A percentile compares a stretch with the other conserved stretches of the same genome.
Evolutionary conservation across 2,888 invertebrate genomes (phyloP).

Genomic region (Rhamphomyia laevipes): DNA sequence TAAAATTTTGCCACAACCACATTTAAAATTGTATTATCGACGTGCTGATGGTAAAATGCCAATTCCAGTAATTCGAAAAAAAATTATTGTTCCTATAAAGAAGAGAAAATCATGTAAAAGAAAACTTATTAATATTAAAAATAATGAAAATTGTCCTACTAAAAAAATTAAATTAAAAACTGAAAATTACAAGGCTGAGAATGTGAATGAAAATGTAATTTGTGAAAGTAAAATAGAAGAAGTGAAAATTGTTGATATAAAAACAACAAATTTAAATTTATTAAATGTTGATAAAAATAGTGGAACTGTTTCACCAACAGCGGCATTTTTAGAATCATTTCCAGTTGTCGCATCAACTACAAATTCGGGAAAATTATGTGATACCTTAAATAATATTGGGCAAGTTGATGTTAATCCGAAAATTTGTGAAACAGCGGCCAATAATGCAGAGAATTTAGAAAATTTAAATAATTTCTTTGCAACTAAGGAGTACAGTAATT

Average conservation of each 20-base stretch:
- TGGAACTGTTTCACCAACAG: constrained; percentile 47
- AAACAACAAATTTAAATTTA: background rate
- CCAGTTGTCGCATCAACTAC: constrained; percentile 45
- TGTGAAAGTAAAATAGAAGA: background rate
- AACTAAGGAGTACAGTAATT: constrained; percentile 17
- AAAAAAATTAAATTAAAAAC: background rate
- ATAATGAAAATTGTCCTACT: background rate
- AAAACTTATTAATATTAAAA: background rate
- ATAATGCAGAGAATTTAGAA: constrained; percentile 14
- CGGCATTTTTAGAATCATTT: constrained; percentile 50
- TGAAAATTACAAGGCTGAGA: constrained; percentile 1
- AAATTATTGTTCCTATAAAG: constrained; percentile 2
- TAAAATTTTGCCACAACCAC: constrained; percentile 11
- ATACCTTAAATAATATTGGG: constrained; percentile 16
- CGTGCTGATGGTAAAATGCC: constrained; percentile 13
- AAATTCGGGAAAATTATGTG: constrained; percentile 40
- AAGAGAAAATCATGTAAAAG: constrained; percentile 3
- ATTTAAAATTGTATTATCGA: constrained; percentile 10
- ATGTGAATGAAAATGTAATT: constrained; percentile 1
- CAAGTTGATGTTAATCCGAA: too few relatives aligned
- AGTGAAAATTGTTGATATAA: background rate
- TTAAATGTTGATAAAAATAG: background rate
- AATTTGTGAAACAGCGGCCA: too few relatives aligned
- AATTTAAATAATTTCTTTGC: constrained; percentile 18
- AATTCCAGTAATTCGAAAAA: constrained; percentile 11